phyloP scores from a whole-genome alignment of 2,797 vertebrate species.

The Mionectes olivaceus region DNA sequence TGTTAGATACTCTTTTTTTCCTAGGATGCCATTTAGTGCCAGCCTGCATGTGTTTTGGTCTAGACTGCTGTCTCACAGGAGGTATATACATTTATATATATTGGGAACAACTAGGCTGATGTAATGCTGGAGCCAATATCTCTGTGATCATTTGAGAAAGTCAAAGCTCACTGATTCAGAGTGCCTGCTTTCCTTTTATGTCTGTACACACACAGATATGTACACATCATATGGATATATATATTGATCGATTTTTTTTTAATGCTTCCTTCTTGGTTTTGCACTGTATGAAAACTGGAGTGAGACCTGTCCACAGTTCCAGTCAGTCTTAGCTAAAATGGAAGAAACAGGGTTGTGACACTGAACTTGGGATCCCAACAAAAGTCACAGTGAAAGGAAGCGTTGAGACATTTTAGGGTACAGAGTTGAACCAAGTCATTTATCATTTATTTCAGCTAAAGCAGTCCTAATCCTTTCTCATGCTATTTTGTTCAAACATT shows the following conservation, averaged over 20 bases:
- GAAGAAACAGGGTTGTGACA: not conserved
- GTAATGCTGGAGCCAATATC: not conserved
- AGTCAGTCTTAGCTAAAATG: not conserved
- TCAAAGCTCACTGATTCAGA: not conserved
- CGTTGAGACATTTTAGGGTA: not conserved
- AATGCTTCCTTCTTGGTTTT: not conserved
- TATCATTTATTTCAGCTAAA: not conserved
- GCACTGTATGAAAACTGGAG: not conserved
- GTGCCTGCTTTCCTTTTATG: not conserved
- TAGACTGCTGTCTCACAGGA: slow-evolving; percentile 1
- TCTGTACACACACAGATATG: not conserved
- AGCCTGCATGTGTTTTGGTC: not conserved
- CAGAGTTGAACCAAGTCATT: not conserved
- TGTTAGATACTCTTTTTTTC: not conserved
- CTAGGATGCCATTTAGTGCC: not conserved
- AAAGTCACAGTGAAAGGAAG: not conserved
- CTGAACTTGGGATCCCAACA: not conserved
- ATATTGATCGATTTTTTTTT: not conserved
- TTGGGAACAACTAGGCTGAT: not conserved
- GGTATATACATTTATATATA: not conserved
- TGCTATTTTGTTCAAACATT: not conserved
- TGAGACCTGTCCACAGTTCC: not conserved
- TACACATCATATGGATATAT: not conserved
- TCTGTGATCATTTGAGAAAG: not conserved
- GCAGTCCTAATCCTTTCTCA: not conserved